phyloP scores from a whole-genome alignment of 2,113 vertebrate genomes.

The Cichladusa arquata region DNA sequence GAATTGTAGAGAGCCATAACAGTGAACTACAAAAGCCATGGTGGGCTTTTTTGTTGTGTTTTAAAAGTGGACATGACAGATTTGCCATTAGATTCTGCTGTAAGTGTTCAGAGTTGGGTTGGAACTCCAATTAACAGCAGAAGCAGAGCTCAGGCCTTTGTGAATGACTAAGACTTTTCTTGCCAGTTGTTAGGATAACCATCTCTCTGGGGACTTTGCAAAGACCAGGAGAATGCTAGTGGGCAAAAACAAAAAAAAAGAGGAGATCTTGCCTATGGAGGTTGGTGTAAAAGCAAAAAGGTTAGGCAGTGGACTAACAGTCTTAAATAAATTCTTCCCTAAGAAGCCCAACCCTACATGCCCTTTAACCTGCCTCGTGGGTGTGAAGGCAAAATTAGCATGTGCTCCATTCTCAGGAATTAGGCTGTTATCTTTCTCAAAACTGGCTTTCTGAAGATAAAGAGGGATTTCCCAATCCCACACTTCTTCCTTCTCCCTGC shows the following conservation, averaged over 20 bases:
- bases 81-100: not conserved
- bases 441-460: not conserved
- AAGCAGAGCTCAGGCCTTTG: not conserved
- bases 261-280: not conserved
- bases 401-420: not conserved
- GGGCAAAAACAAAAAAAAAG: not conserved
- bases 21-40: not conserved
- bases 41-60: not conserved
- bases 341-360: not conserved
- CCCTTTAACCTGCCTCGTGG: not conserved
- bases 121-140: not conserved
- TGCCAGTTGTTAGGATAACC: not conserved
- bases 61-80: not conserved
- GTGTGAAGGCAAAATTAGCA: not conserved
- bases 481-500: not conserved
- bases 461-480: not conserved
- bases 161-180: not conserved
- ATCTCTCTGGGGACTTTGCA: not conserved
- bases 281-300: not conserved
- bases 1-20: not conserved
- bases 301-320: not conserved
- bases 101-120: not conserved
- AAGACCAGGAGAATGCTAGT: not conserved
- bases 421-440: not conserved
- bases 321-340: not conserved